Evolutionary conservation across 2,888 invertebrate genomes (phyloP).

Genomic region (Chirona hameri): DNA sequence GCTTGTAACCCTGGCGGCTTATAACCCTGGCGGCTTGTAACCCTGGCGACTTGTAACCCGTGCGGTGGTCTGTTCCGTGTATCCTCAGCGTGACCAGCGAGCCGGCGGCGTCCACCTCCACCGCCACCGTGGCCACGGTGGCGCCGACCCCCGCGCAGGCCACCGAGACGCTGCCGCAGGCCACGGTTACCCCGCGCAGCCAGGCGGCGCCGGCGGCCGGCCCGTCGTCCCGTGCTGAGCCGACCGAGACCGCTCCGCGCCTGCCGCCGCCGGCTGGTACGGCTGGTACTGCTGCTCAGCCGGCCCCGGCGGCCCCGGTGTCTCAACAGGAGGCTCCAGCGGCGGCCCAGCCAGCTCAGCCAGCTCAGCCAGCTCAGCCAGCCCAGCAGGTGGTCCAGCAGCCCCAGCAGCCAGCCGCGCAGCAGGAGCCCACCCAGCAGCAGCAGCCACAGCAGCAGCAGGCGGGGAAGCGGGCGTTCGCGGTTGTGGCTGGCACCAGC

Average conservation of each 20-base stretch:
- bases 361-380: not conserved
- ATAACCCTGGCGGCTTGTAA: too few species aligned
- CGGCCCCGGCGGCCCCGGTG: not conserved
- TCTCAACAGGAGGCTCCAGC: not conserved
- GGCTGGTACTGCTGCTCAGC: not conserved
- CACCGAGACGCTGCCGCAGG: slow-evolving; percentile 39
- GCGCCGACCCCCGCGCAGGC: slow-evolving; percentile 40
- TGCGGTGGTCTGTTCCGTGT: too few species aligned
- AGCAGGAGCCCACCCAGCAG: slow-evolving; percentile 31
- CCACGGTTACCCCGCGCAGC: slow-evolving; percentile 37
- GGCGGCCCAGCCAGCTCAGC: not conserved
- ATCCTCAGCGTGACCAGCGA: not conserved
- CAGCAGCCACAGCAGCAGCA: not conserved
- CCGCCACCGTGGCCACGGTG: slow-evolving; percentile 41
- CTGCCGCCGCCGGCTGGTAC: too few species aligned
- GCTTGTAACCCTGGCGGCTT: too few species aligned
- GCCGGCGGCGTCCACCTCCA: slow-evolving; percentile 40
- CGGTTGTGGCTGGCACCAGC: not conserved
- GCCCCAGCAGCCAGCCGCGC: not conserved
- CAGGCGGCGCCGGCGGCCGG: not conserved
- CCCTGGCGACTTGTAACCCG: too few species aligned
- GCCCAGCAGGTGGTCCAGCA: not conserved
- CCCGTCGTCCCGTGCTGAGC: too few species aligned
- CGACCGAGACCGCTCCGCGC: not conserved
- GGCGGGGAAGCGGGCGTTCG: not conserved